Percentiles rank a stretch among this genome's conserved stretches.
These are phyloP conservation scores for Luffia ferchaultella DNA, from an alignment of 2,888 invertebrate species.

Conservation along the genomic window DNA sequence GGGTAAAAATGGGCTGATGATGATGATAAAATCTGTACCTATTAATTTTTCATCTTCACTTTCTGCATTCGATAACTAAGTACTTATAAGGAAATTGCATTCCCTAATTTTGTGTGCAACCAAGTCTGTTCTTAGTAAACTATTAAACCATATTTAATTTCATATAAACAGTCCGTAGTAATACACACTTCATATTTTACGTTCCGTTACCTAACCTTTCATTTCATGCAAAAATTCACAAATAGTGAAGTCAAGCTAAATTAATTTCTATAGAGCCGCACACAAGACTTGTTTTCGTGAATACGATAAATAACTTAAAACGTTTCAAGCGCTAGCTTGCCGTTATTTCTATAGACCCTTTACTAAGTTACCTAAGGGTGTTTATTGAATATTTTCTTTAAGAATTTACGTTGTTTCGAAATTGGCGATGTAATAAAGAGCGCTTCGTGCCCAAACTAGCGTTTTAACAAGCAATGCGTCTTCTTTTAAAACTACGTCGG, in stretches of 20 bases:
- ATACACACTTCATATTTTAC: slow-evolving; percentile 46
- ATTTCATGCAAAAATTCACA: slow-evolving; percentile 23
- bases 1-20: too few species aligned
- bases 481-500: slow-evolving; percentile 45
- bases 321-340: neutral
- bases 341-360: slow-evolving; percentile 22
- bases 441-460: slow-evolving; percentile 60
- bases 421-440: slow-evolving; percentile 40
- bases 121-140: slow-evolving; percentile 47
- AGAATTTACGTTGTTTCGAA: slow-evolving; percentile 32
- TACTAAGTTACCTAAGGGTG: slow-evolving; percentile 20
- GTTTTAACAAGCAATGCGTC: slow-evolving; percentile 51
- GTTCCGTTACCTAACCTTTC: slow-evolving; percentile 27
- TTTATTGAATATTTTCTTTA: slow-evolving; percentile 21
- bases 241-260: slow-evolving; percentile 19
- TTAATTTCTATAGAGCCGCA: slow-evolving; percentile 27
- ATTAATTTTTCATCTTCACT: too few species aligned
- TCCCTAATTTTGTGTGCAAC: slow-evolving; percentile 29
- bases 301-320: neutral
- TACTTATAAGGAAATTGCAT: slow-evolving; percentile 23
- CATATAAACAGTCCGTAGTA: slow-evolving; percentile 48
- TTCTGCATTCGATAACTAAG: too few species aligned
- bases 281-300: neutral
- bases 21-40: too few species aligned
- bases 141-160: slow-evolving; percentile 58